Conservation (phyloP, 1,140 invertebrate genomes). For the Pseudoatta argentina region DNA sequence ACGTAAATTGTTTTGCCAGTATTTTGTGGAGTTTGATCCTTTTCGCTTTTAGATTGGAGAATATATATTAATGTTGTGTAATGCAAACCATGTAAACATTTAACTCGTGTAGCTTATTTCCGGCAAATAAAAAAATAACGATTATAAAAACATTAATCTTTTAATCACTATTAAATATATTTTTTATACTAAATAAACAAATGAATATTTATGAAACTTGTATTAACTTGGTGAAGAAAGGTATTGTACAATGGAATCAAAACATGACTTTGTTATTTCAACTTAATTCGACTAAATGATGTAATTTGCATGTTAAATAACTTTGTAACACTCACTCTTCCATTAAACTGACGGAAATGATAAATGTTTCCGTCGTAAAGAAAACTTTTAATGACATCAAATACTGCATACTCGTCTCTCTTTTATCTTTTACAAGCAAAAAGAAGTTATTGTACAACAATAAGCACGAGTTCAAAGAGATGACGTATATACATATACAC, state of each 20-base stretch:
- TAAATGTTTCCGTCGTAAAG: background rate
- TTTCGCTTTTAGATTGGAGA: background rate
- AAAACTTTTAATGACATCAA: background rate
- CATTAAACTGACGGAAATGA: background rate
- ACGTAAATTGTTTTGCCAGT: conserved; percentile 22
- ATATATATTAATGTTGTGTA: background rate
- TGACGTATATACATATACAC: background rate
- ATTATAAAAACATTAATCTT: background rate
- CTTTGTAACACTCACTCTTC: background rate
- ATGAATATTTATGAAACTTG: background rate
- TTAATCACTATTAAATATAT: background rate
- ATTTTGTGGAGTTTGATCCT: background rate
- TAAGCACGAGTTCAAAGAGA: background rate
- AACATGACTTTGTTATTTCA: background rate
- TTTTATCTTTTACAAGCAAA: conserved; percentile 25
- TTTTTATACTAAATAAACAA: background rate
- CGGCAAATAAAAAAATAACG: background rate
- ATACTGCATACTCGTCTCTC: background rate
- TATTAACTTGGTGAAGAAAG: background rate
- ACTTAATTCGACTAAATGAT: background rate
- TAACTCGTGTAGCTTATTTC: background rate
- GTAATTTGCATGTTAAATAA: background rate
- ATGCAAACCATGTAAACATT: background rate
- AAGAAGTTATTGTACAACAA: background rate
- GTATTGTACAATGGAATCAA: background rate